Evolutionary conservation across 2,888 invertebrate species (phyloP), one percentile per base, ranked within the genome.

Genomic region (Lomographa bimaculata): DNA sequence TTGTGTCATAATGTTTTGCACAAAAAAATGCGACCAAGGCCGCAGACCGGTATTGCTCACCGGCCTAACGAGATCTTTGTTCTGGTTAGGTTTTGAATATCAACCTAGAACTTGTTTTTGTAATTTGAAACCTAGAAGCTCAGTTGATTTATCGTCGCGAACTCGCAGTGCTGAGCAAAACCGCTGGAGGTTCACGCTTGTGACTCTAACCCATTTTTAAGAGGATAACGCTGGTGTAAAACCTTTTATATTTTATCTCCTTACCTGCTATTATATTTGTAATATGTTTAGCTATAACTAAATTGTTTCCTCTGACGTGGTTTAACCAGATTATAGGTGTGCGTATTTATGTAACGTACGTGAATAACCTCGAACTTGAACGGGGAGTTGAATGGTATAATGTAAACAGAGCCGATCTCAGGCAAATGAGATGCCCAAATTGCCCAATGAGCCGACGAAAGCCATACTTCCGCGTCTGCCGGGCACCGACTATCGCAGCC

Each of bases 351-450:
- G 26, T 19, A 18, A 18, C 47, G 46, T 50, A 50, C 50, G 73
- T 74, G 74, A 78, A 80, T 67, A 74, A 84, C 86, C 86, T 79
- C 83, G 85, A 85, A 85, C 85, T 85, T 85, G 86, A 77, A 67
- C 67, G 70, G 52, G 63, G 64, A 64, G 66, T 70, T 60, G 71
- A 64, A 67, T 63, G 62, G 58, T 63, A 58, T 71, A n/a, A 73
- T 71, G 77, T 81, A 84, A 85, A 84, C 81, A 84, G 62, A 61
- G 60, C 55, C 57, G 60, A 57, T 67, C 49, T 64, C 65, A 66
- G 65, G 68, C 67, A 71, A 78, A 80, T 76, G 74, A 77, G 79
- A 75, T 73, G 76, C 71, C 68, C 67, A 73, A 77, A 79, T 74
- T 73, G 76, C 71, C 68, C 67, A 73, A 71, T 7, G 19, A 24